phyloP scores from a whole-genome alignment of 2,797 vertebrate genomes.

The Pseudochromis fuscus region DNA sequence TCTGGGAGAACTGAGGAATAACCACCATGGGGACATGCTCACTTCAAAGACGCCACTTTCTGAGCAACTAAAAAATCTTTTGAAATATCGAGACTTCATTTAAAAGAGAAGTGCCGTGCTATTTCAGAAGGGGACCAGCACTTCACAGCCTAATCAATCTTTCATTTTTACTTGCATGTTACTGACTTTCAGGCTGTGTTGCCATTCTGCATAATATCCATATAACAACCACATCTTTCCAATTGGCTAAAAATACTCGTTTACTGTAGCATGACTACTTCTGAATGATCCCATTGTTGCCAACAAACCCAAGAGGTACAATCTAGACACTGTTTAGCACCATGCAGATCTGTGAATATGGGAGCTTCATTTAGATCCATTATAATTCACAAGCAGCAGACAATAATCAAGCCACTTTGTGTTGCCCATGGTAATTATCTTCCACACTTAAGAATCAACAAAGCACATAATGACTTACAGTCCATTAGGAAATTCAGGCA shows the following conservation, averaged over 20 bases:
- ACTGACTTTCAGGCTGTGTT: constrained; percentile 50
- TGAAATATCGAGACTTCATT: constrained; percentile 76
- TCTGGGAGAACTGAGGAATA: constrained; percentile 56
- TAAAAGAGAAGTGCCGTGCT: constrained; percentile 65
- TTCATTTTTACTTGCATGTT: constrained; percentile 66
- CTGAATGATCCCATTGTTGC: constrained; percentile 38
- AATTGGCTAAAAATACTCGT: constrained; percentile 36
- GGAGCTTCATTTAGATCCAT: constrained; percentile 90
- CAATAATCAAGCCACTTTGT: constrained; percentile 93
- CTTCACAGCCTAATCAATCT: constrained; percentile 75
- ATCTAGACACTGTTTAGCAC: constrained; percentile 81
- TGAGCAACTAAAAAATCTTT: constrained; percentile 66
- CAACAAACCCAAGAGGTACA: constrained; percentile 25
- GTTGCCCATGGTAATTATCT: constrained; percentile 93
- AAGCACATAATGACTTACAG: constrained; percentile 94
- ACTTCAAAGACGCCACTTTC: constrained; percentile 80
- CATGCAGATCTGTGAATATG: constrained; percentile 88
- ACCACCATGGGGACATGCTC: constrained; percentile 71
- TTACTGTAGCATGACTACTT: constrained; percentile 28
- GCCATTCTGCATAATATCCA: constrained; percentile 34
- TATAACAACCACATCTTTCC: constrained; percentile 43
- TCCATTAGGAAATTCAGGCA: constrained; percentile 90
- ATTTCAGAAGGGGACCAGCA: constrained; percentile 63
- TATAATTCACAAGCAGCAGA: constrained; percentile 91
- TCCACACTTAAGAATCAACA: constrained; percentile 95